phyloP scores from a whole-genome alignment of 2,797 vertebrate species.

The Holocentrus rufus region DNA sequence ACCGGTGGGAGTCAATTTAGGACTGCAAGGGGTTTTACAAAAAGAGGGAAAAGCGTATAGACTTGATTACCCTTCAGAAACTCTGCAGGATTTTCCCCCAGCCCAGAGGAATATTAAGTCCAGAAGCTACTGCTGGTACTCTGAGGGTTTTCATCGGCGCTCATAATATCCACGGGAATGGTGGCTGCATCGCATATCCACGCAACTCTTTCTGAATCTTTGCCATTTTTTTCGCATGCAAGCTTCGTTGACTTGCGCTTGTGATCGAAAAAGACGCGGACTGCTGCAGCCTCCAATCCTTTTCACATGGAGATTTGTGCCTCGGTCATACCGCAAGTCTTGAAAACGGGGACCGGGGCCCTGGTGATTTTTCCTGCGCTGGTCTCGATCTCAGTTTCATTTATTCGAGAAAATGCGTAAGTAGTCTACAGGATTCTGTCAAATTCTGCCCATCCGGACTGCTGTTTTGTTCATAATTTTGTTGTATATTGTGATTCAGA shows the following conservation, averaged over 20 bases:
- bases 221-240: slow-evolving; percentile 65
- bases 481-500: slow-evolving; percentile 7
- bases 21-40: slow-evolving; percentile 50
- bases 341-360: slow-evolving; percentile 71
- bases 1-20: slow-evolving; percentile 56
- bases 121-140: slow-evolving; percentile 49
- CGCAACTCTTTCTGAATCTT: slow-evolving; percentile 71
- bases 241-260: slow-evolving; percentile 69
- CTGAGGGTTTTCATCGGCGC: slow-evolving; percentile 34
- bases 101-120: slow-evolving; percentile 74
- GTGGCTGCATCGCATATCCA: slow-evolving; percentile 60
- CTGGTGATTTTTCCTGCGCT: slow-evolving; percentile 59
- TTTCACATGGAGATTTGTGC: slow-evolving; percentile 78
- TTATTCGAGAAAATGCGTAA: slow-evolving; percentile 79
- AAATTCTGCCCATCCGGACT: slow-evolving; percentile 13
- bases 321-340: slow-evolving; percentile 66
- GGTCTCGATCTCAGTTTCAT: slow-evolving; percentile 57
- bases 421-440: slow-evolving; percentile 49
- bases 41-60: slow-evolving; percentile 52
- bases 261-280: slow-evolving; percentile 64
- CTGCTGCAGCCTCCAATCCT: slow-evolving; percentile 71
- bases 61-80: slow-evolving; percentile 69
- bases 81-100: slow-evolving; percentile 74
- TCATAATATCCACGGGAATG: slow-evolving; percentile 55
- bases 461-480: slow-evolving; percentile 11